Conservation (phyloP, 2,888 invertebrate genomes). For the Parnassius apollo region DNA sequence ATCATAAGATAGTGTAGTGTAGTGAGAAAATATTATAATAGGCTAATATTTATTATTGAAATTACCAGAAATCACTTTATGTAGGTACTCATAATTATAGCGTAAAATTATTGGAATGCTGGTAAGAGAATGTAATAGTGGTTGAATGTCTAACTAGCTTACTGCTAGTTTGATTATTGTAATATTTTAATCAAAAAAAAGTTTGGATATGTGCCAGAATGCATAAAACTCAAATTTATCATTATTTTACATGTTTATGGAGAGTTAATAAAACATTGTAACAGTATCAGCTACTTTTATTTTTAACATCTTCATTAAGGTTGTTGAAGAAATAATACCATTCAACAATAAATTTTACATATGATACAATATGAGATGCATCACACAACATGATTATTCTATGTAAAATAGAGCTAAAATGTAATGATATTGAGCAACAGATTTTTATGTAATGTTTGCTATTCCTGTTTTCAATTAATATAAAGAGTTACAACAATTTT, state of each 20-base stretch:
- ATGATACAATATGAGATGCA: too few species aligned
- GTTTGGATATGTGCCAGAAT: conserved; percentile 7
- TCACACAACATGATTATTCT: too few species aligned
- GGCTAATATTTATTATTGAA: conserved; percentile 15
- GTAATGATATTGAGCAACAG: too few species aligned
- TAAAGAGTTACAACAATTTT: too few species aligned
- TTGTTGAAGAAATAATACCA: conserved; percentile 36
- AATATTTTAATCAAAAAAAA: background rate
- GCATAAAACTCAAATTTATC: conserved; percentile 1
- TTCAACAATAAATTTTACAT: too few species aligned
- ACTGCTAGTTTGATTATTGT: background rate
- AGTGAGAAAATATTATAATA: conserved; percentile 1
- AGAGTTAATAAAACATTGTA: conserved; percentile 8
- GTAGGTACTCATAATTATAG: too few species aligned
- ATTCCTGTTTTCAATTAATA: too few species aligned
- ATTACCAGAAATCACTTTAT: background rate
- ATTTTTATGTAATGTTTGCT: too few species aligned
- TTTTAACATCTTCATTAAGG: conserved; percentile 2
- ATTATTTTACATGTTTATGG: conserved; percentile 1
- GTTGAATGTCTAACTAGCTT: background rate
- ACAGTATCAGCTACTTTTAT: conserved; percentile 1
- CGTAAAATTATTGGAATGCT: background rate
- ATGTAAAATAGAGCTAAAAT: too few species aligned
- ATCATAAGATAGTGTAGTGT: background rate
- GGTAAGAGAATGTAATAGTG: background rate